phyloP scores from a whole-genome alignment of 2,888 invertebrate species.

The Griposia aprilina region DNA sequence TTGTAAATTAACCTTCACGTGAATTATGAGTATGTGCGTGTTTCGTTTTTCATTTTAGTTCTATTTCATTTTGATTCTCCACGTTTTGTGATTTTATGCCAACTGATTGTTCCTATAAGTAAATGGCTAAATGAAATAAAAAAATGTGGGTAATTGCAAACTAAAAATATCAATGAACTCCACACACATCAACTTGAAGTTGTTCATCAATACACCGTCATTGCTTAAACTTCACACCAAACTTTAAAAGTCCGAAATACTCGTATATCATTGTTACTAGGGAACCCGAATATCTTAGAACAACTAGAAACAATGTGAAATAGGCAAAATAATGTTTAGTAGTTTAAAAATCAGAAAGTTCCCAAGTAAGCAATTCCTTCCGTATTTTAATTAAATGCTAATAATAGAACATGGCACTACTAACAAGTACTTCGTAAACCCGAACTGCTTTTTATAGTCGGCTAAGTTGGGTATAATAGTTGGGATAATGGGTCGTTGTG shows the following conservation, averaged over 20 bases:
- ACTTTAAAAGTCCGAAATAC: background rate
- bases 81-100: background rate
- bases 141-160: background rate
- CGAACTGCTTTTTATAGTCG: slow-evolving; percentile 46
- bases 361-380: background rate
- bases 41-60: slow-evolving; percentile 27
- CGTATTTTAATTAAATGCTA: slow-evolving; percentile 33
- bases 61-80: background rate
- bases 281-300: background rate
- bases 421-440: slow-evolving; percentile 37
- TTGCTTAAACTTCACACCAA: background rate
- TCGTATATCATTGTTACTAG: background rate
- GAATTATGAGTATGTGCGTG: slow-evolving; percentile 44
- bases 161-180: background rate
- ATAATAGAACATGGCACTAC: slow-evolving; percentile 16
- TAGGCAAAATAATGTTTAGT: background rate
- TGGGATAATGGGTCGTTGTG: slow-evolving; percentile 50
- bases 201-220: background rate
- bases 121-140: background rate
- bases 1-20: slow-evolving; percentile 60
- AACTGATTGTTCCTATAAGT: background rate
- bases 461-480: slow-evolving; percentile 50
- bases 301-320: background rate
- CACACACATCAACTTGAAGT: background rate
- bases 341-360: background rate